Percentiles rank a stretch among this genome's conserved stretches.
phyloP scores from a whole-genome alignment of 2,113 vertebrate genomes.

The Nesoenas mayeri region DNA sequence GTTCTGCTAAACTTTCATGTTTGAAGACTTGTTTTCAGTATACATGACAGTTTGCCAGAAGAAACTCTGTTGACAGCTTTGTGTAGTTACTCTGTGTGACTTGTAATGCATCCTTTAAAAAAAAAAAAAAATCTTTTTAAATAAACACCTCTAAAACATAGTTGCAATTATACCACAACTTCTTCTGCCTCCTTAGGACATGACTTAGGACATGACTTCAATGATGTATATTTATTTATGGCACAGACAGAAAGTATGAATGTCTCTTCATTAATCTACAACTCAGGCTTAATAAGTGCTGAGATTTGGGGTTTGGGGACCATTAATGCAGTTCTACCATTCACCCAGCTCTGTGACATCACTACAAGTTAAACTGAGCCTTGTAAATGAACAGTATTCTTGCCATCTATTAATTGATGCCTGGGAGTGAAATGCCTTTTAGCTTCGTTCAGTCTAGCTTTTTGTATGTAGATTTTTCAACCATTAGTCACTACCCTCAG shows the following conservation, averaged over 20 bases:
- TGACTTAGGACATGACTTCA: constrained; percentile 24
- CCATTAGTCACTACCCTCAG: not conserved
- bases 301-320: constrained; percentile 45
- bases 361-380: constrained; percentile 7
- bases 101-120: not conserved
- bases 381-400: not conserved
- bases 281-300: constrained; percentile 37
- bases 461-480: constrained; percentile 6
- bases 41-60: not conserved
- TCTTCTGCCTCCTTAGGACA: not conserved
- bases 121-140: not conserved
- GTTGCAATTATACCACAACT: not conserved
- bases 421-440: constrained; percentile 8
- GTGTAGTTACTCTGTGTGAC: not conserved
- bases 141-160: not conserved
- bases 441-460: not conserved
- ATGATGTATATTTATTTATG: constrained; percentile 37
- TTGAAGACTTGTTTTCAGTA: not conserved
- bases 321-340: constrained; percentile 11
- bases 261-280: constrained; percentile 45
- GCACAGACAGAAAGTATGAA: constrained; percentile 30
- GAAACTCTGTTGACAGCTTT: not conserved
- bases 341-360: constrained; percentile 27
- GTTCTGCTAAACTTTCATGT: not conserved
- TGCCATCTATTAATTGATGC: not conserved